These are phyloP conservation scores for Psittacula echo DNA, from an alignment of 2,797 vertebrate species.

Conservation along the genomic window DNA sequence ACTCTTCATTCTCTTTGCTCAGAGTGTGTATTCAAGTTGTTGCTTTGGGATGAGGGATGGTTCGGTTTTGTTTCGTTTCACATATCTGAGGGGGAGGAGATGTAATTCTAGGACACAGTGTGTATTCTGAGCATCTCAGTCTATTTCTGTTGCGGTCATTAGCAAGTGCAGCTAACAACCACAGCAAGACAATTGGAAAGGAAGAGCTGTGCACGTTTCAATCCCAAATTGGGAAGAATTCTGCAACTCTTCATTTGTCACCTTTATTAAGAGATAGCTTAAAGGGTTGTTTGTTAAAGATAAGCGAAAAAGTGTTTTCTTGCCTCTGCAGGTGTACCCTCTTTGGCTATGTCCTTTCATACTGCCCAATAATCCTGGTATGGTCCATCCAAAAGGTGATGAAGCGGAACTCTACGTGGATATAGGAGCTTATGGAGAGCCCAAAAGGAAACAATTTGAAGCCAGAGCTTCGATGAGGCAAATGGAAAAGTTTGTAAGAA, in stretches of 20 bases:
- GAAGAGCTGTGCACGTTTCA: not conserved
- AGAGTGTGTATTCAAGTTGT: not conserved
- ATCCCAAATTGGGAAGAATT: not conserved
- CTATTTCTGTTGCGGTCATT: not conserved
- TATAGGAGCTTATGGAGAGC: slow-evolving; percentile 95
- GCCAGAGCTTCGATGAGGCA: slow-evolving; percentile 89
- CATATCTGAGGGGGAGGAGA: not conserved
- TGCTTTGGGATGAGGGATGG: not conserved
- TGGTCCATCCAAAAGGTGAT: slow-evolving; percentile 94
- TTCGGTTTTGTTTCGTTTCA: not conserved
- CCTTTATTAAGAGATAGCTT: not conserved
- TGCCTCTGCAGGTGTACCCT: slow-evolving; percentile 89
- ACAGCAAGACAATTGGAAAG: not conserved
- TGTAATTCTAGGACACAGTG: not conserved
- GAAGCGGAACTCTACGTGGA: slow-evolving; percentile 93
- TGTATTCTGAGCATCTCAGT: not conserved
- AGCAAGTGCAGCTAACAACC: not conserved
- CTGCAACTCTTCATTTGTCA: not conserved
- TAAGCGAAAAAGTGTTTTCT: not conserved
- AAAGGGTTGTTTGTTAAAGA: not conserved
- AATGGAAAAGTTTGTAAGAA: slow-evolving; percentile 95
- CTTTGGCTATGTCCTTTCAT: slow-evolving; percentile 96
- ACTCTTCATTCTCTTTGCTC: not conserved
- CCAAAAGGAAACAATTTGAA: slow-evolving; percentile 92
- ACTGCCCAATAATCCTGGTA: slow-evolving; percentile 89